These are phyloP conservation scores for Drosophila eohydei DNA, from an alignment of 2,888 invertebrate genomes.

Conservation along the genomic window DNA sequence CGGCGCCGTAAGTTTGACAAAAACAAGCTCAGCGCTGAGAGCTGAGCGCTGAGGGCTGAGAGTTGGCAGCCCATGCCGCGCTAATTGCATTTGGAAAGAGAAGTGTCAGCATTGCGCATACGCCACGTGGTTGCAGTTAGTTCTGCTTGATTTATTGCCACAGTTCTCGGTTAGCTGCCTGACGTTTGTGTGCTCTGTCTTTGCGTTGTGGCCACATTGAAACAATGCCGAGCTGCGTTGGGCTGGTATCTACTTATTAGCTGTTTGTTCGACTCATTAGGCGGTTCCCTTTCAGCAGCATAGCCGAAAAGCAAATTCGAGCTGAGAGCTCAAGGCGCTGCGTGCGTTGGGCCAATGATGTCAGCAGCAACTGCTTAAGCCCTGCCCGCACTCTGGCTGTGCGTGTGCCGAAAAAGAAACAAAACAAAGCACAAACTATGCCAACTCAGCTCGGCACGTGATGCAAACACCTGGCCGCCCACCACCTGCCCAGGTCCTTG, in stretches of 20 bases:
- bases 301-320: background rate
- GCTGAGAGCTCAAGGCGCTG: conserved; percentile 1
- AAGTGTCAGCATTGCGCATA: conserved; percentile 63
- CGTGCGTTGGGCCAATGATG: conserved; percentile 15
- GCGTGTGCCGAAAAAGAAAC: conserved; percentile 17
- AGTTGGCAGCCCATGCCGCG: conserved; percentile 18
- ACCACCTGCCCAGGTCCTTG: conserved; percentile 2
- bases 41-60: conserved; percentile 3
- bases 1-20: conserved; percentile 59
- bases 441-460: conserved; percentile 35
- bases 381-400: conserved; percentile 5
- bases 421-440: conserved; percentile 16
- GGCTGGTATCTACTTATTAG: conserved; percentile 35
- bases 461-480: conserved; percentile 32
- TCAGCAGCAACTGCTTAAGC: conserved; percentile 12
- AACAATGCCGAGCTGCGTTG: conserved; percentile 9
- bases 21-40: conserved; percentile 19
- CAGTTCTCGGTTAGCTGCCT: conserved; percentile 1
- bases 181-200: background rate
- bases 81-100: conserved; percentile 60
- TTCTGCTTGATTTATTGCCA: conserved; percentile 51
- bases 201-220: conserved; percentile 17
- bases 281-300: background rate
- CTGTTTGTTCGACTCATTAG: conserved; percentile 40
- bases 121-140: conserved; percentile 64